These are phyloP conservation scores for Magallana angulata DNA, from an alignment of 1,140 invertebrate genomes.

Conservation along the genomic window DNA sequence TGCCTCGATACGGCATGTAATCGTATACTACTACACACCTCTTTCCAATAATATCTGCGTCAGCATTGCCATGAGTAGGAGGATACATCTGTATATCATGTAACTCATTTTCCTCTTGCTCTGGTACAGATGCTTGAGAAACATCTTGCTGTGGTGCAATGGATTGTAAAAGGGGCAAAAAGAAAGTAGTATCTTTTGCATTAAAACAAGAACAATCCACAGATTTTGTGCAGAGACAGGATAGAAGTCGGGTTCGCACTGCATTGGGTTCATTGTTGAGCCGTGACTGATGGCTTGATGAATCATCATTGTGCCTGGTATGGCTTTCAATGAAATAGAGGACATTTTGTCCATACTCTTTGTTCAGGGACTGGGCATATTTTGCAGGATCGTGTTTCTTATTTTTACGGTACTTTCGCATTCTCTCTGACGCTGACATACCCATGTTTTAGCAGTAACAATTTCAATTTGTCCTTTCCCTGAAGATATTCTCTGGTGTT, in stretches of 20 bases:
- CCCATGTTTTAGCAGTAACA: slow-evolving; percentile 2
- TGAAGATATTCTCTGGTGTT: background rate
- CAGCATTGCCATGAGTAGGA: too few relatives aligned
- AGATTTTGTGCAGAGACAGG: slow-evolving; percentile 26
- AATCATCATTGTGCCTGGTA: slow-evolving; percentile 50
- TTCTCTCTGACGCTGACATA: slow-evolving; percentile 44
- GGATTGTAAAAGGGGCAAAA: background rate
- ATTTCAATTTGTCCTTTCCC: too few relatives aligned
- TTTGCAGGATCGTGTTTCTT: slow-evolving; percentile 30
- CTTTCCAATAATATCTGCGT: too few relatives aligned
- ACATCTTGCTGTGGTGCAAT: background rate
- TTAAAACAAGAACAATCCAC: background rate
- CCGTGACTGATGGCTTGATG: slow-evolving; percentile 41
- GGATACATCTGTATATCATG: too few relatives aligned
- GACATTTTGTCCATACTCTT: slow-evolving; percentile 9
- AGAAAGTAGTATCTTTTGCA: background rate
- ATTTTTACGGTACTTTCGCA: slow-evolving; percentile 18
- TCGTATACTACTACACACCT: too few relatives aligned
- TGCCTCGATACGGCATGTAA: too few relatives aligned
- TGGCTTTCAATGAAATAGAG: background rate
- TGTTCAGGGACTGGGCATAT: slow-evolving; percentile 12
- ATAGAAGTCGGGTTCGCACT: background rate
- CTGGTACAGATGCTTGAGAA: too few relatives aligned
- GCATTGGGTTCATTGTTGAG: background rate
- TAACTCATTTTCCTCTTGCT: too few relatives aligned